Percentiles rank a stretch among this genome's conserved stretches.
Evolutionary conservation across 2,113 vertebrate species (phyloP).

Genomic region (Chionomys nivalis): DNA sequence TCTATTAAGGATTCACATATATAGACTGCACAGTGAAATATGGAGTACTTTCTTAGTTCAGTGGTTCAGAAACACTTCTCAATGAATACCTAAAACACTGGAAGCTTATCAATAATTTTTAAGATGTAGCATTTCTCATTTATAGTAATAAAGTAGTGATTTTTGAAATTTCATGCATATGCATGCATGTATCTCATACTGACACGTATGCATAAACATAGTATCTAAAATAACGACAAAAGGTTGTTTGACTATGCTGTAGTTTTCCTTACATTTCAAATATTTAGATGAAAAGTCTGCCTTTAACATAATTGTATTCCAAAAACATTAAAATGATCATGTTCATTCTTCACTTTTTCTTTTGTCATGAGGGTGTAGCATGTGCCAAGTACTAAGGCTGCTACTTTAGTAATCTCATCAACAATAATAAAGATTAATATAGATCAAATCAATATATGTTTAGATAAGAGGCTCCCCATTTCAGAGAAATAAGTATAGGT

Average conservation of each 20-base stretch:
- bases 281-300: conserved; percentile 30
- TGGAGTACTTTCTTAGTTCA: conserved; percentile 40
- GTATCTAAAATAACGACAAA: conserved; percentile 52
- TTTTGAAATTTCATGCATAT: not conserved
- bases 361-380: conserved; percentile 21
- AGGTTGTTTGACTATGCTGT: not conserved
- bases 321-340: conserved; percentile 43
- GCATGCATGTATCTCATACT: not conserved
- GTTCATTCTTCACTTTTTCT: conserved; percentile 37
- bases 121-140: conserved; percentile 32
- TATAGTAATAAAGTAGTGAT: not conserved
- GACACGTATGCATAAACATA: not conserved
- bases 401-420: conserved; percentile 25
- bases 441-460: conserved; percentile 29
- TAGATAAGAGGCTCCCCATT: not conserved
- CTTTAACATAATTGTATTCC: conserved; percentile 13
- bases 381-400: not conserved
- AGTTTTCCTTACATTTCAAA: conserved; percentile 36
- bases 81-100: conserved; percentile 12
- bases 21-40: conserved; percentile 23
- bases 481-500: conserved; percentile 10
- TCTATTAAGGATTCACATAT: conserved; percentile 10
- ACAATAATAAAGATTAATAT: not conserved
- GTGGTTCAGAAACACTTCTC: conserved; percentile 42
- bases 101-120: conserved; percentile 42